Evolutionary conservation across 2,888 invertebrate species (phyloP).

Genomic region (Trissonchulus latispiculum): DNA sequence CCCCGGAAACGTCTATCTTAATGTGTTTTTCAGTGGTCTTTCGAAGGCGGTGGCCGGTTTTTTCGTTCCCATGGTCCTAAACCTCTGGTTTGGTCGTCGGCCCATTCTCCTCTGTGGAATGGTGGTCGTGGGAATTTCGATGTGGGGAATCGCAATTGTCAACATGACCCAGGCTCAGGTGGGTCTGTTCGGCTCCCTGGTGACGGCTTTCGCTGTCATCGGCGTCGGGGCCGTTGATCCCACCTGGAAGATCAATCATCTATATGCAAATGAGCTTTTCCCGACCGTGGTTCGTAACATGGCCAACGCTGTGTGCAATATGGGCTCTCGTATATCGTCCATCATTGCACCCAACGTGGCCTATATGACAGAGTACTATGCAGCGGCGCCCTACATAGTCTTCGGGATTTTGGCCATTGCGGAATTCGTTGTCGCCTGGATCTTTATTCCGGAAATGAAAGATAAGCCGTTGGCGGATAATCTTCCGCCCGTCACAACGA

Average conservation of each 20-base stretch:
- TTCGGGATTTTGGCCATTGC: neutral
- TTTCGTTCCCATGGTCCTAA: neutral
- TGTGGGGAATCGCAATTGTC: conserved; percentile 3
- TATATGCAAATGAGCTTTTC: conserved; percentile 14
- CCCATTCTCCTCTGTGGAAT: neutral
- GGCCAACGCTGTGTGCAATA: neutral
- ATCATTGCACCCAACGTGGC: neutral
- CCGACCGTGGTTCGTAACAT: neutral
- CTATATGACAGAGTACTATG: neutral
- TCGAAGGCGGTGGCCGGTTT: neutral
- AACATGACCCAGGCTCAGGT: neutral
- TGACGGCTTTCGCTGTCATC: conserved; percentile 2
- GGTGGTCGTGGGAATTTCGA: neutral
- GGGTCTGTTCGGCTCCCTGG: neutral
- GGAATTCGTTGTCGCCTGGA: neutral
- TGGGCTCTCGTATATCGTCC: neutral
- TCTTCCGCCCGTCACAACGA: too few species aligned
- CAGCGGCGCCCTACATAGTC: neutral
- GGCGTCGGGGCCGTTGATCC: neutral
- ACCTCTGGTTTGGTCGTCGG: conserved; percentile 3
- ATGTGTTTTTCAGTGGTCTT: conserved; percentile 1
- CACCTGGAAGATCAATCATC: conserved; percentile 10
- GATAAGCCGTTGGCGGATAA: neutral
- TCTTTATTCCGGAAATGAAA: neutral
- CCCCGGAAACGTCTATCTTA: conserved; percentile 1